A percentile compares a stretch with the other conserved stretches of the same genome.
These are phyloP conservation scores for Malurus melanocephalus DNA, from an alignment of 2,113 vertebrate species.

Conservation along the genomic window DNA sequence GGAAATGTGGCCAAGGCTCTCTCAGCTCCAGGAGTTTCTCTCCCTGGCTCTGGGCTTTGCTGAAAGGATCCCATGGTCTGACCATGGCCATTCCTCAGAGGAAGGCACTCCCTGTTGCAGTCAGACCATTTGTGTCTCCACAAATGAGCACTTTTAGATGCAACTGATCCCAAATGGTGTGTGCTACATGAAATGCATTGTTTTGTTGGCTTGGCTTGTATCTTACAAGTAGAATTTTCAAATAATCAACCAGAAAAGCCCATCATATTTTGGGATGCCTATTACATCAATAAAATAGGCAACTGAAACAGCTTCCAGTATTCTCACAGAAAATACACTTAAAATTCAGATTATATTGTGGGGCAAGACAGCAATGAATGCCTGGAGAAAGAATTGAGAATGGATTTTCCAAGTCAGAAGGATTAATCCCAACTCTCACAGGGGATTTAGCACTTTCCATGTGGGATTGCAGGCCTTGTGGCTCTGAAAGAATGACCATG, in stretches of 20 bases:
- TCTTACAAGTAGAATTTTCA: neutral
- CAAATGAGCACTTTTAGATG: rapidly evolving
- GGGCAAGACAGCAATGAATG: neutral
- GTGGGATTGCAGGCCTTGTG: neutral
- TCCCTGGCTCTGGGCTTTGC: neutral
- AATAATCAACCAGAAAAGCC: neutral
- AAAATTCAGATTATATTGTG: neutral
- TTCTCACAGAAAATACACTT: neutral
- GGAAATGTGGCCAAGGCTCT: rapidly evolving
- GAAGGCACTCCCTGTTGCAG: neutral
- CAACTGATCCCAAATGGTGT: neutral
- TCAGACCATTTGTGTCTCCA: rapidly evolving
- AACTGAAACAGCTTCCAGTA: neutral
- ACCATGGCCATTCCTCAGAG: neutral
- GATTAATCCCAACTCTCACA: neutral
- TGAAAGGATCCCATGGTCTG: neutral
- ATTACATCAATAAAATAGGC: neutral
- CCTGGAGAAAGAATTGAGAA: neutral
- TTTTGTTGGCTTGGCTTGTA: neutral
- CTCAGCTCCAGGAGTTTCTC: neutral
- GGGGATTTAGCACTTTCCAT: neutral
- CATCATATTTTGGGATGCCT: neutral
- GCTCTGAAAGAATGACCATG: neutral
- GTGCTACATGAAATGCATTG: neutral
- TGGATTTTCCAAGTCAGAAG: neutral